phyloP scores from a whole-genome alignment of 2,888 invertebrate genomes.

The Dusona sp. region DNA sequence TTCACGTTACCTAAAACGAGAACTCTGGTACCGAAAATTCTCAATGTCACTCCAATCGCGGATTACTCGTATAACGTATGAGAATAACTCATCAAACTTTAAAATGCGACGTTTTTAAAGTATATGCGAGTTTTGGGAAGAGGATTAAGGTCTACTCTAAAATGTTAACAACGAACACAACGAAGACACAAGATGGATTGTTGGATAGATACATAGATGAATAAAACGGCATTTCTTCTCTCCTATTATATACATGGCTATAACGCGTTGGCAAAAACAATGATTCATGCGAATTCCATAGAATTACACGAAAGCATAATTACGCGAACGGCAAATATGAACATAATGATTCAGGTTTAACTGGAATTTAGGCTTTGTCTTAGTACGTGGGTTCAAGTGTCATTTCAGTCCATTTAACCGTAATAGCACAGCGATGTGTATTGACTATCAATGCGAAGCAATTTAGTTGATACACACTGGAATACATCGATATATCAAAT shows the following conservation, averaged over 20 bases:
- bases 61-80: not conserved
- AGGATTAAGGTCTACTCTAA: slow-evolving; percentile 8
- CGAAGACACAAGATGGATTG: not conserved
- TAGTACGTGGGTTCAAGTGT: slow-evolving; percentile 28
- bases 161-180: slow-evolving; percentile 2
- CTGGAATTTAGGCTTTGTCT: not conserved
- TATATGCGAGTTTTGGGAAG: not conserved
- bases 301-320: slow-evolving; percentile 62
- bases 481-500: slow-evolving; percentile 7
- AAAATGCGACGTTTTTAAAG: not conserved
- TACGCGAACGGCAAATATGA: slow-evolving; percentile 40
- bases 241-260: slow-evolving; percentile 17
- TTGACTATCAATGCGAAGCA: slow-evolving; percentile 29
- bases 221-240: slow-evolving; percentile 28
- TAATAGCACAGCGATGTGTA: slow-evolving; percentile 38
- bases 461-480: not conserved
- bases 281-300: slow-evolving; percentile 64
- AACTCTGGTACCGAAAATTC: not conserved
- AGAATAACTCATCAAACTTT: not conserved
- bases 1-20: not conserved
- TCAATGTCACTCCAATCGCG: slow-evolving; percentile 9
- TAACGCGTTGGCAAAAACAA: slow-evolving; percentile 51
- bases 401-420: slow-evolving; percentile 33
- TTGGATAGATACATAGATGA: slow-evolving; percentile 15
- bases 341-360: slow-evolving; percentile 3